Evolutionary conservation across 2,888 invertebrate genomes (phyloP).

Genomic region (Synergus umbraculus): DNA sequence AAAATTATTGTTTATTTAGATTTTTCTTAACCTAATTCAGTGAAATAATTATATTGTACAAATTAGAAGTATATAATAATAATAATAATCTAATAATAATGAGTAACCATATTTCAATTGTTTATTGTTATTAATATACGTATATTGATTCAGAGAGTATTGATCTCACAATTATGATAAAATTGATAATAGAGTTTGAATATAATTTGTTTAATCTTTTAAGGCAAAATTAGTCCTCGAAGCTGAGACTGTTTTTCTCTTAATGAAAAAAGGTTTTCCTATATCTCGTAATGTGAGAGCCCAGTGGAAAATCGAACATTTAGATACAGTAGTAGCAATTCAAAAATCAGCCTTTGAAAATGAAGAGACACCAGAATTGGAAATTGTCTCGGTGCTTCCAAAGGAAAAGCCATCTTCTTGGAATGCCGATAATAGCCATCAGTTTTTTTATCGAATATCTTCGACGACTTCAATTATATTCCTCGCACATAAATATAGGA

Average conservation of each 20-base stretch:
- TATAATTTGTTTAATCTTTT: slow-evolving; percentile 42
- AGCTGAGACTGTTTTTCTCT: slow-evolving; percentile 82
- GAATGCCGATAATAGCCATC: slow-evolving; percentile 77
- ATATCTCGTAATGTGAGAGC: slow-evolving; percentile 86
- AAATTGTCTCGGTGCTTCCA: slow-evolving; percentile 83
- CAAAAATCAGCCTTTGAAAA: slow-evolving; percentile 70
- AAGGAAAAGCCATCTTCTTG: slow-evolving; percentile 78
- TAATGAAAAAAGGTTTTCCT: slow-evolving; percentile 85
- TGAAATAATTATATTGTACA: no score
- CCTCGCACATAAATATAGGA: slow-evolving; percentile 84
- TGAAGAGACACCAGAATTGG: slow-evolving; percentile 80
- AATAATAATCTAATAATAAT: no score
- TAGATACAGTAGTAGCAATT: slow-evolving; percentile 81
- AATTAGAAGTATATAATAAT: no score
- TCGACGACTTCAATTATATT: slow-evolving; percentile 82
- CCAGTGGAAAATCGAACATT: slow-evolving; percentile 86
- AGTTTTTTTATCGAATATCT: slow-evolving; percentile 79
- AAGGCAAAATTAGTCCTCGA: slow-evolving; percentile 77
- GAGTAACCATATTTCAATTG: no score
- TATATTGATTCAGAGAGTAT: neutral
- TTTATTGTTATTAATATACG: neutral
- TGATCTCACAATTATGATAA: neutral
- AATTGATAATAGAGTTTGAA: neutral
- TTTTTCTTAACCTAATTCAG: neutral
- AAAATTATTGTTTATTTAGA: neutral